These are phyloP conservation scores for Trichogramma dendrolimi DNA, from an alignment of 2,888 invertebrate genomes.

Conservation along the genomic window DNA sequence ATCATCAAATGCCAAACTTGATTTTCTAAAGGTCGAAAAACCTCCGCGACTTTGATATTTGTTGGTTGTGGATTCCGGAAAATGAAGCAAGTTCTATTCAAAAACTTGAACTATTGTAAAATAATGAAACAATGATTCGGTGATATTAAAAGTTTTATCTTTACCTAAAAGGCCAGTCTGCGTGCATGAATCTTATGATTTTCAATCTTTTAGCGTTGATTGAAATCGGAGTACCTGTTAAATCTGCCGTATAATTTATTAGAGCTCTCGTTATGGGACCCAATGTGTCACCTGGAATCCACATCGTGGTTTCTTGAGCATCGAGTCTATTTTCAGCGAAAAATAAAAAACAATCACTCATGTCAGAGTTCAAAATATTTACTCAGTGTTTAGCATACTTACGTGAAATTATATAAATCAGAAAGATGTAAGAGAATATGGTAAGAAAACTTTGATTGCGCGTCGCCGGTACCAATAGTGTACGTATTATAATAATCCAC, in stretches of 20 bases:
- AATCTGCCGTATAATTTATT: neutral
- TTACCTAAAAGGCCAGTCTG: neutral
- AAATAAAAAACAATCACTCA: too few species aligned
- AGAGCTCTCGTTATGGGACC: neutral
- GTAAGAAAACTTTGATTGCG: too few species aligned
- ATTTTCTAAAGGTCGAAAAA: slow-evolving; percentile 34
- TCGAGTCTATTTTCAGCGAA: too few species aligned
- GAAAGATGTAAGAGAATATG: neutral
- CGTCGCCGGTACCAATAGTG: too few species aligned
- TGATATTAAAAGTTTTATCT: neutral
- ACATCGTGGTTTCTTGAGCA: neutral
- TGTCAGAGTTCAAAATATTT: too few species aligned
- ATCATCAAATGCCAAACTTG: slow-evolving; percentile 33
- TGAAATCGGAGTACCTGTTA: neutral
- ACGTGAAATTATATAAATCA: neutral
- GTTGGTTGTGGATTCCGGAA: slow-evolving; percentile 35
- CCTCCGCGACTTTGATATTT: slow-evolving; percentile 30
- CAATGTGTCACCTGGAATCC: neutral
- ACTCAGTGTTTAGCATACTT: too few species aligned
- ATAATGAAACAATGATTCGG: neutral
- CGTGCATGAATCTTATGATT: neutral
- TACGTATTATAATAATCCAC: too few species aligned
- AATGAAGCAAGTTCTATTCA: slow-evolving; percentile 38
- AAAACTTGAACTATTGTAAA: neutral
- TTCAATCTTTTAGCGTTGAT: neutral